phyloP scores from a whole-genome alignment of 2,888 invertebrate species.

The Caenorhabditis japonica region DNA sequence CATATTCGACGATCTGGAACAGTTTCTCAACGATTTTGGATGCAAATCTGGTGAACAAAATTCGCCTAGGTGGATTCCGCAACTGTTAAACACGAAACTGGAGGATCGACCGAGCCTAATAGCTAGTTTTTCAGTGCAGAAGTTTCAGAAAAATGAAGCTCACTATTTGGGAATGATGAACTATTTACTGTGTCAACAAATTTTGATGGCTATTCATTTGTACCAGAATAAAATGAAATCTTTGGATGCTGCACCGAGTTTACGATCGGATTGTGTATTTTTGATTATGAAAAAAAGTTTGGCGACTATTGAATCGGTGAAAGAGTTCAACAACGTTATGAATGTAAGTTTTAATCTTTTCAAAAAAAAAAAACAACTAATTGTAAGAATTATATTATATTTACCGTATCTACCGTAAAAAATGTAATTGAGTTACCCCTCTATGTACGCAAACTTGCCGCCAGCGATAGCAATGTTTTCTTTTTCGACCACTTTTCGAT shows the following conservation, averaged over 20 bases:
- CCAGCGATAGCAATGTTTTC: no score
- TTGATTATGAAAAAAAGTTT: constrained; percentile 56
- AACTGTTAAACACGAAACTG: constrained; percentile 23
- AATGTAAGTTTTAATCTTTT: constrained; percentile 30
- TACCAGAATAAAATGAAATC: constrained; percentile 56
- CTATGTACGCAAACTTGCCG: no score
- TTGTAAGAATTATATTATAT: no score
- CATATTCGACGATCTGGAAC: constrained; percentile 65
- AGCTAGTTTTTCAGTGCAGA: constrained; percentile 16
- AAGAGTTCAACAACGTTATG: constrained; percentile 54
- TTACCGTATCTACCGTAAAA: no score
- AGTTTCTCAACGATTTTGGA: constrained; percentile 50
- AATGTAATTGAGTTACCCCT: no score
- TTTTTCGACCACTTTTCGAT: no score
- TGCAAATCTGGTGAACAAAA: constrained; percentile 37
- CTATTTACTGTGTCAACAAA: constrained; percentile 59
- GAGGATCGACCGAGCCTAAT: constrained; percentile 41
- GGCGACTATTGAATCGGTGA: constrained; percentile 54
- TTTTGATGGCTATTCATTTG: constrained; percentile 57
- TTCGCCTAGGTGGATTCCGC: constrained; percentile 40
- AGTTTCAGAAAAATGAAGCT: constrained; percentile 23
- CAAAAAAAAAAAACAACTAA: no score
- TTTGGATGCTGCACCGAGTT: constrained; percentile 55
- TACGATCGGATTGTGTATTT: constrained; percentile 61
- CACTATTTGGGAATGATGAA: constrained; percentile 59